Conservation (phyloP, 2,888 invertebrate genomes). For the Hirudinaria manillensis region DNA sequence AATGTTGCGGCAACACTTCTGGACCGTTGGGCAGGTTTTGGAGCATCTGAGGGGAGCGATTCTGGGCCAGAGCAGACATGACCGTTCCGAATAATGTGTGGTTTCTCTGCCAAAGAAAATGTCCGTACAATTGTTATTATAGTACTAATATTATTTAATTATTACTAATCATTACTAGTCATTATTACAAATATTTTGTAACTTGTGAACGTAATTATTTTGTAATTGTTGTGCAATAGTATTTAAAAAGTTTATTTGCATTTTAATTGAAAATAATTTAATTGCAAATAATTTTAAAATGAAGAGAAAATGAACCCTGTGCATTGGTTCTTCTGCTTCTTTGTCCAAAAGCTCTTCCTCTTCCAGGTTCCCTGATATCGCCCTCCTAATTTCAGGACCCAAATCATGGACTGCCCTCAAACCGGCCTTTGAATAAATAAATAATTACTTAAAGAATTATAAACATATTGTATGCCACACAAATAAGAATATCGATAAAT, state of each 20-base stretch:
- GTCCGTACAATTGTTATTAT: too few relatives aligned
- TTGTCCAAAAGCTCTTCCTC: conserved; percentile 66
- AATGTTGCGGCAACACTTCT: conserved; percentile 5
- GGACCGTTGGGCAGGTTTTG: conserved; percentile 21
- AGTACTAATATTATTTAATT: too few relatives aligned
- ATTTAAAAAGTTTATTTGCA: background rate
- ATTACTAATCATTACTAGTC: too few relatives aligned
- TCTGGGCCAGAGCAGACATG: conserved; percentile 47
- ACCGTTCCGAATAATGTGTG: conserved; percentile 92
- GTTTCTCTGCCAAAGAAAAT: conserved; percentile 67
- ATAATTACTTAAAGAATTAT: conserved; percentile 24
- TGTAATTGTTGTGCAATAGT: background rate
- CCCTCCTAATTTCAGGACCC: conserved; percentile 92
- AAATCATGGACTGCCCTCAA: conserved; percentile 93
- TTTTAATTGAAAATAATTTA: background rate
- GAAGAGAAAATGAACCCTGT: conserved; percentile 68
- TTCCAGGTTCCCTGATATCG: conserved; percentile 95
- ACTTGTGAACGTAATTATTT: background rate
- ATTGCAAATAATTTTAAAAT: background rate
- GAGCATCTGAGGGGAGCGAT: conserved; percentile 38
- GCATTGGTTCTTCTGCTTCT: conserved; percentile 79
- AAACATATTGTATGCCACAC: background rate
- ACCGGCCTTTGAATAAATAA: conserved; percentile 68
- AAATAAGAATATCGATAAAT: background rate
- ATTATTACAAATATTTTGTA: background rate